Base-by-base conservation (phyloP, 2,113 vertebrate species). In the Phyllostomus discolor region DNA sequence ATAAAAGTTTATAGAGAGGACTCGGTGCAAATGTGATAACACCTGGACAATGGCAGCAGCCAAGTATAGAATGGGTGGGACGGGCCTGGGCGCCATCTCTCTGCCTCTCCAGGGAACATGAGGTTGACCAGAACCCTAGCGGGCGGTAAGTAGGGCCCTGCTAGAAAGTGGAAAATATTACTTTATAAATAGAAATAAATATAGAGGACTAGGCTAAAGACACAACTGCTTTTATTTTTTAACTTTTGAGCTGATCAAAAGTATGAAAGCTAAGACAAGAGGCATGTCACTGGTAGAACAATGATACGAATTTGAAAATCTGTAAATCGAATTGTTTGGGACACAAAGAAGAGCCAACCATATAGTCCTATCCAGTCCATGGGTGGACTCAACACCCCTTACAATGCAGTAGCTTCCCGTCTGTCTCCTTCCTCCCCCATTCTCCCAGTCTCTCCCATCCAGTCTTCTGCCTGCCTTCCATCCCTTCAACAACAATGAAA, bases 161-260 rank as follows among this genome's bases (percentile, higher is more conserved):
- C 92, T 79, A 89, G 35, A 54, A 81, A 70, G 76, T 4, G 38
- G 41, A 8, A 88, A 70, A 26, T 19, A 33, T 0, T 67, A 5
- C 31, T 46, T 31, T 85, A 52, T 52, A 76, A 20, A 50, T 69
- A 90, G 67, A 86, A 96, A 66, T 83, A 86, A 35, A 46, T 69
- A n/a, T 7, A 79, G 82, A 33, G 14, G 33, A 66, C 12, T 54
- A 31, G 20, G 20, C 57, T 80, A 54, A 76, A 28, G 17, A 35
- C 19, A 54, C n/a, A 33, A 0, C n/a, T 41, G 22, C 33, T 64
- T 82, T 81, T 46, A 11, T 43, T 75, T 90, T 57, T 66, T 33
- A 46, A 19, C 35, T 79, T 70, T 41, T 7, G 33, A 14, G 22
- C 43, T 85, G 28, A 48, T 46, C 22, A 62, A 20, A 88, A 69